These are phyloP conservation scores for Apis cerana DNA, from an alignment of 1,140 invertebrate genomes.

Conservation along the genomic window DNA sequence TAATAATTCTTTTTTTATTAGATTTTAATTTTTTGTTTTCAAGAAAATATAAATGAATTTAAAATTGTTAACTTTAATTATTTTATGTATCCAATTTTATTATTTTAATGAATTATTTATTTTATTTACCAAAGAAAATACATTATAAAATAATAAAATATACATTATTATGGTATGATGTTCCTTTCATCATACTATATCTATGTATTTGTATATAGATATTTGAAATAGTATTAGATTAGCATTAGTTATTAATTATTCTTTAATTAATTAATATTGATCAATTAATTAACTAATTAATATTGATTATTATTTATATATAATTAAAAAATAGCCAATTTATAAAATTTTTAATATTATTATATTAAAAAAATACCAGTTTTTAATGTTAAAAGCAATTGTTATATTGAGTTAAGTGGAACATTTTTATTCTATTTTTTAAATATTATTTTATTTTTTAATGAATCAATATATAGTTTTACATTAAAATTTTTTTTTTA, in stretches of 20 bases:
- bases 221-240: neutral
- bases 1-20: slow-evolving; percentile 51
- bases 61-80: slow-evolving; percentile 6
- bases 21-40: slow-evolving; percentile 26
- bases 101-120: slow-evolving; percentile 33
- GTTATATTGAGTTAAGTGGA: neutral
- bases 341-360: slow-evolving; percentile 8
- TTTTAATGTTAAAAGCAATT: neutral
- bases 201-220: slow-evolving; percentile 9
- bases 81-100: slow-evolving; percentile 16
- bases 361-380: slow-evolving; percentile 2
- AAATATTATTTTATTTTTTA: neutral
- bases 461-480: neutral
- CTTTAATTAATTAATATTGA: slow-evolving; percentile 14
- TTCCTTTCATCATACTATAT: slow-evolving; percentile 41
- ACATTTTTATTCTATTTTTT: neutral
- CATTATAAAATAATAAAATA: slow-evolving; percentile 2
- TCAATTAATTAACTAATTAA: neutral
- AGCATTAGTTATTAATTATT: neutral
- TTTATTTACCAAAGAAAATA: slow-evolving; percentile 38
- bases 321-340: neutral
- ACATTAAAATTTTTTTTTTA: neutral
- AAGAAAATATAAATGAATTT: slow-evolving; percentile 9
- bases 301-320: slow-evolving; percentile 7
- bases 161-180: slow-evolving; percentile 36